Conservation (phyloP, 2,888 invertebrate genomes). For the Napeogenes inachia region DNA sequence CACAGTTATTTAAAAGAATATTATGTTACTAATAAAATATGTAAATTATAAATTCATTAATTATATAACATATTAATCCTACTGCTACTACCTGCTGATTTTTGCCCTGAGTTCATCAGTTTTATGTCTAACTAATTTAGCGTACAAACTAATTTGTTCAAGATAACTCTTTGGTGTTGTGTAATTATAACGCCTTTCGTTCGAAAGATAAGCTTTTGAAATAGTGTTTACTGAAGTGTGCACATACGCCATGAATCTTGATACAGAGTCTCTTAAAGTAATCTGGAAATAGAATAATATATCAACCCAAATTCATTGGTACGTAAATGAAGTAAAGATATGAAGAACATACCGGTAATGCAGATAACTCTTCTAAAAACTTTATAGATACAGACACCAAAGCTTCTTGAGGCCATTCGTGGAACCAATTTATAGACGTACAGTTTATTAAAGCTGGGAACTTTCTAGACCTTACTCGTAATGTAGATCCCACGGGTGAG, state of each 20-base stretch:
- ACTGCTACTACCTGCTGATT: conserved; percentile 86
- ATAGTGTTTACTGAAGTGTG: conserved; percentile 95
- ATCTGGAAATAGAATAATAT: conserved; percentile 56
- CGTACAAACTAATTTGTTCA: conserved; percentile 95
- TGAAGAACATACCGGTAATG: conserved; percentile 81
- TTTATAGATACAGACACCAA: conserved; percentile 94
- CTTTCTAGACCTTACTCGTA: conserved; percentile 93
- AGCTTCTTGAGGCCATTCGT: conserved; percentile 99
- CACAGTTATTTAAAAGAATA: background rate
- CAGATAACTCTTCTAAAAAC: conserved; percentile 88
- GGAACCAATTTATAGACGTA: conserved; percentile 98
- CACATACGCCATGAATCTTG: conserved; percentile 96
- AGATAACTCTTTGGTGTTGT: conserved; percentile 98
- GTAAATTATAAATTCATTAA: background rate
- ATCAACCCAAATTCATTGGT: background rate
- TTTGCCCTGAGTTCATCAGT: conserved; percentile 90
- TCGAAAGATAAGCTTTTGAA: conserved; percentile 90
- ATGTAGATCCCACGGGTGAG: conserved; percentile 96
- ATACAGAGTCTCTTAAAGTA: conserved; percentile 87
- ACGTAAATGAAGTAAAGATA: background rate
- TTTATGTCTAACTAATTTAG: conserved; percentile 90
- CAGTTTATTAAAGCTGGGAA: conserved; percentile 97
- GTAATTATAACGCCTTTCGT: conserved; percentile 96
- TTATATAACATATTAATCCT: conserved; percentile 6
- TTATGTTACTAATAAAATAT: background rate